Percentiles rank a stretch among this genome's conserved stretches.
Evolutionary conservation across 2,888 invertebrate species (phyloP).

Genomic region (Patella depressa): DNA sequence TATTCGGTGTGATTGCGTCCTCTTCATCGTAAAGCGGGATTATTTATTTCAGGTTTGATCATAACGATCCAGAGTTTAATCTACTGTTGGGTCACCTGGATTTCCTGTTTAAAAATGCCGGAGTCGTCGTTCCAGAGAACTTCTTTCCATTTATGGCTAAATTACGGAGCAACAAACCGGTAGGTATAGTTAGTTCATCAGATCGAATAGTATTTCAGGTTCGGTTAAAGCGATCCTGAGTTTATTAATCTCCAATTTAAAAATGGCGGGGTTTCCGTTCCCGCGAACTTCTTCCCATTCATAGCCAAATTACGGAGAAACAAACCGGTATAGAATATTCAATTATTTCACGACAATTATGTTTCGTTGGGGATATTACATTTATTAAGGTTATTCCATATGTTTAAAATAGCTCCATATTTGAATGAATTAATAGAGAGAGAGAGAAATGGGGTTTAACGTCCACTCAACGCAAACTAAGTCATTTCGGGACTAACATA

Average conservation of each 20-base stretch:
- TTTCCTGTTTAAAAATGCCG: conserved; percentile 22
- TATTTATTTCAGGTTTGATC: conserved; percentile 7
- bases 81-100: conserved; percentile 13
- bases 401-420: no score
- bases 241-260: conserved; percentile 21
- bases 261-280: conserved; percentile 8
- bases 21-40: neutral
- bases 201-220: neutral
- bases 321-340: neutral
- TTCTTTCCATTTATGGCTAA: conserved; percentile 20
- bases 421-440: no score
- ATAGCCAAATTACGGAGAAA: conserved; percentile 18
- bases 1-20: no score
- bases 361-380: no score
- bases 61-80: conserved; percentile 19
- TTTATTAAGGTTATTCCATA: no score
- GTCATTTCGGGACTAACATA: no score
- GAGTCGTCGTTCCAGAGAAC: conserved; percentile 18
- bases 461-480: no score
- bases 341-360: no score
- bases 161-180: conserved; percentile 21
- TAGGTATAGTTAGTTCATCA: neutral
- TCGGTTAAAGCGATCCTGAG: conserved; percentile 17
- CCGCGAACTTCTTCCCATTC: conserved; percentile 20
- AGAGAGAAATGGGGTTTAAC: no score